Conservation (phyloP, 2,113 vertebrate species). For the Pithys albifrons region DNA sequence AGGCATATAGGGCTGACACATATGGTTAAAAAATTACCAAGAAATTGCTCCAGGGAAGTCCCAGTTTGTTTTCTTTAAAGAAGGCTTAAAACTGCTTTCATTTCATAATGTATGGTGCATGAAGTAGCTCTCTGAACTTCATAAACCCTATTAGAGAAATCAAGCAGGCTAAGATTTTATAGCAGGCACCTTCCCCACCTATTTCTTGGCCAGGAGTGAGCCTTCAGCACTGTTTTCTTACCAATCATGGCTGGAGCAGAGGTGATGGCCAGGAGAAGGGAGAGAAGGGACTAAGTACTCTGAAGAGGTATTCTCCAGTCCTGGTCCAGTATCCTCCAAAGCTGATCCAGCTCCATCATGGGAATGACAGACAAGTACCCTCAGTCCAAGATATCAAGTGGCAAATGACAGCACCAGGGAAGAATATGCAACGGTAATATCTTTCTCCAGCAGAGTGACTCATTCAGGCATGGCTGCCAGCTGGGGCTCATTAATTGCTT, state of each 20-base stretch:
- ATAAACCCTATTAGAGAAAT: not conserved
- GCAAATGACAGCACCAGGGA: not conserved
- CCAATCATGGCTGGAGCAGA: not conserved
- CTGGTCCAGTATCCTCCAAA: not conserved
- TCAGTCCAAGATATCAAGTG: not conserved
- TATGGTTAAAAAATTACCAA: not conserved
- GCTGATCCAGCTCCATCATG: not conserved
- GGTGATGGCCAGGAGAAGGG: fast-evolving
- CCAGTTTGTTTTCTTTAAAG: not conserved
- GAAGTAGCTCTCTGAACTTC: not conserved
- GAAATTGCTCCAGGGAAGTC: not conserved
- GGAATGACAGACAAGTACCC: not conserved
- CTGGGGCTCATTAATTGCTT: not conserved
- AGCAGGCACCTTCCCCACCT: not conserved
- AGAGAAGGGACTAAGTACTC: not conserved
- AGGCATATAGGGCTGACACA: not conserved
- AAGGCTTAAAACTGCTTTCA: not conserved
- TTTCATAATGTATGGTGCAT: not conserved
- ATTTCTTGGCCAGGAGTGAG: not conserved
- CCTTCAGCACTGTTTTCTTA: not conserved
- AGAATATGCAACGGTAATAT: not conserved
- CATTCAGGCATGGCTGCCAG: slow-evolving; percentile 7
- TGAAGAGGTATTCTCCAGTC: not conserved
- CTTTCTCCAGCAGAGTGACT: slow-evolving; percentile 33
- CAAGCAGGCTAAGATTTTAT: not conserved